phyloP scores from a whole-genome alignment of 2,113 vertebrate species.

The Protobothrops flavoviridis region DNA sequence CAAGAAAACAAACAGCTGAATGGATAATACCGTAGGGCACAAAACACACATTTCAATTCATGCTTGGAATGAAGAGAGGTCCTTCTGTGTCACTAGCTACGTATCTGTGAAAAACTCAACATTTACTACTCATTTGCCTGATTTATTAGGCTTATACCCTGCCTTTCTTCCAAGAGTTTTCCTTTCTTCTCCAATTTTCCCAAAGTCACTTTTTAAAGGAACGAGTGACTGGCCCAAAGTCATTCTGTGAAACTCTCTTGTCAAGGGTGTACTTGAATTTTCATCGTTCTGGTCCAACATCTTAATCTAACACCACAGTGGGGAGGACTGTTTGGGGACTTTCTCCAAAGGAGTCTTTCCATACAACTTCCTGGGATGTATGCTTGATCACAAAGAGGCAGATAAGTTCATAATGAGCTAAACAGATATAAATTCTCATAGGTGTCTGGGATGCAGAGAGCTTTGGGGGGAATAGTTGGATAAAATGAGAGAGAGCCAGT shows the following conservation, averaged over 20 bases:
- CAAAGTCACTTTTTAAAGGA: no score
- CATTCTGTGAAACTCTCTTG: no score
- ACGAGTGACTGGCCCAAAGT: no score
- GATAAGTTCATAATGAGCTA: background rate
- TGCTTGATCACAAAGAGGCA: no score
- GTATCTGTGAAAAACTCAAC: background rate
- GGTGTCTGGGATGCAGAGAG: background rate
- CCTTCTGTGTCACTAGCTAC: conserved; percentile 1
- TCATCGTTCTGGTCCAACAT: no score
- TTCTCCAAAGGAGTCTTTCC: no score
- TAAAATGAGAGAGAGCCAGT: background rate
- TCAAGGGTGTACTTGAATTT: no score
- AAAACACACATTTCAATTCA: conserved; percentile 10
- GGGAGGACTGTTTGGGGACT: background rate
- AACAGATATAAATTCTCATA: background rate
- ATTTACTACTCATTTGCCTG: background rate
- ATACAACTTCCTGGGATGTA: no score
- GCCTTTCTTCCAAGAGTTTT: background rate
- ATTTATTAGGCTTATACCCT: background rate
- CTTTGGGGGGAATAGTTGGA: background rate
- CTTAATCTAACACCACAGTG: background rate
- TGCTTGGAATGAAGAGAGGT: conserved; percentile 25
- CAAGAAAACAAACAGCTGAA: conserved; percentile 45
- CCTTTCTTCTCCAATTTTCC: background rate
- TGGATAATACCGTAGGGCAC: conserved; percentile 31